phyloP scores from a whole-genome alignment of 2,797 vertebrate species.

The Pseudomugil gertrudae region DNA sequence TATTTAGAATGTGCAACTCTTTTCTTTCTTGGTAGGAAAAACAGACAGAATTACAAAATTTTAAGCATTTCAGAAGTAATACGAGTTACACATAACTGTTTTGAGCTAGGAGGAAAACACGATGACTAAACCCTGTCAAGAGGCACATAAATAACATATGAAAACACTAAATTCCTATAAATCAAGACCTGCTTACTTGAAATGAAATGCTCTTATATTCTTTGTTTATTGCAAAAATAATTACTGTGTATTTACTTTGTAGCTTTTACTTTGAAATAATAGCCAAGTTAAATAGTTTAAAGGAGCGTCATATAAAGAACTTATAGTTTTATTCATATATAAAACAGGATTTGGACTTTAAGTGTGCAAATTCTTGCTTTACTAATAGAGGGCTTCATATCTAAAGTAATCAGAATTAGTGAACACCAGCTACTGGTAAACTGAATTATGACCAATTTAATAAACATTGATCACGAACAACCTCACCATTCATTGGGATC shows the following conservation, averaged over 20 bases:
- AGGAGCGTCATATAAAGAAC: not conserved
- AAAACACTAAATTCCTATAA: slow-evolving; percentile 24
- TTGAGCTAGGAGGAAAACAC: no score
- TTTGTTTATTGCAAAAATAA: not conserved
- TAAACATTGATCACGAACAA: not conserved
- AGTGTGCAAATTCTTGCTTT: not conserved
- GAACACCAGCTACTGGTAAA: not conserved
- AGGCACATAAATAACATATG: slow-evolving; percentile 28
- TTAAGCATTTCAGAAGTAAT: slow-evolving; percentile 26
- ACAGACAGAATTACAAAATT: not conserved
- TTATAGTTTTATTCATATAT: not conserved
- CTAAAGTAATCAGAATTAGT: not conserved
- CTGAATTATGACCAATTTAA: not conserved
- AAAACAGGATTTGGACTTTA: not conserved
- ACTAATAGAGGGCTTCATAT: not conserved
- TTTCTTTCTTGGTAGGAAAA: not conserved
- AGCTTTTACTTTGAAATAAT: not conserved
- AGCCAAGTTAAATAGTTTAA: not conserved
- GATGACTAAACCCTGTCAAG: slow-evolving; percentile 2
- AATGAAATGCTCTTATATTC: not conserved
- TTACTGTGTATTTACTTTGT: not conserved
- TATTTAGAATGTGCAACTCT: not conserved
- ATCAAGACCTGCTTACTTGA: not conserved
- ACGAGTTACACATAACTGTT: slow-evolving; percentile 7
- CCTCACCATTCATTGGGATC: not conserved